Evolutionary conservation across 2,797 vertebrate genomes (phyloP), one percentile per base, ranked within the genome.

Genomic region (Peromyscus aztecus): DNA sequence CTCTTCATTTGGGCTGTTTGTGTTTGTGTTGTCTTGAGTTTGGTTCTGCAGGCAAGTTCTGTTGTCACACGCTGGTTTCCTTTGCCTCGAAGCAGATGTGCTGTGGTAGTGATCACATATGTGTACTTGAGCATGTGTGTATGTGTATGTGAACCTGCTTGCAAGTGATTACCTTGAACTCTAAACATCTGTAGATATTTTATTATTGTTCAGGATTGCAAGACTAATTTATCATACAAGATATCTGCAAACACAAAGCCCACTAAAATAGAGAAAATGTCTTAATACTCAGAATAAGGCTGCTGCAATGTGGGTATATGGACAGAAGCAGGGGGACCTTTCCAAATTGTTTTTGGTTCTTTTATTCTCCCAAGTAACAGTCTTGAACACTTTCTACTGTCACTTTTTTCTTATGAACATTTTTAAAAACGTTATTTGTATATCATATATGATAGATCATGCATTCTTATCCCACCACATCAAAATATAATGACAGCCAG

Each of bases 181-280:
- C 29, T 82, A 89, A 80, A 90, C 46, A 46, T 61, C 9, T 52
- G 55, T 49, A 90, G 37, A 24, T 84, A 59, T 24, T 83, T 5
- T 61, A 49, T 49, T 67, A 31, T 87, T 94, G 17, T 49, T 92
- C 63, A 93, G 34, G 92, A 91, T 92, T 80, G 83, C 0, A 81
- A 93, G 10, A 78, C 37, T 27, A 78, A 92, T 87, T 94, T 96
- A 49, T 52, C 91, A 2, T 61, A 37, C 7, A 92, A 34, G 83
- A 57, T 4, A 89, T 55, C 95, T 65, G 24, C 9, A 97, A 93
- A 77, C 87, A 88, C 19, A 73, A 94, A 92, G 40, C 10, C 46
- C 55, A 65, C 89, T 76, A 2, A 80, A 84, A 86, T 4, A 82
- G 0, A 93, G n/a, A 69, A 77, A 92, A 78, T 19, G n/a, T 89